phyloP scores from a whole-genome alignment of 2,888 invertebrate genomes.

The Halocaridina rubra region DNA sequence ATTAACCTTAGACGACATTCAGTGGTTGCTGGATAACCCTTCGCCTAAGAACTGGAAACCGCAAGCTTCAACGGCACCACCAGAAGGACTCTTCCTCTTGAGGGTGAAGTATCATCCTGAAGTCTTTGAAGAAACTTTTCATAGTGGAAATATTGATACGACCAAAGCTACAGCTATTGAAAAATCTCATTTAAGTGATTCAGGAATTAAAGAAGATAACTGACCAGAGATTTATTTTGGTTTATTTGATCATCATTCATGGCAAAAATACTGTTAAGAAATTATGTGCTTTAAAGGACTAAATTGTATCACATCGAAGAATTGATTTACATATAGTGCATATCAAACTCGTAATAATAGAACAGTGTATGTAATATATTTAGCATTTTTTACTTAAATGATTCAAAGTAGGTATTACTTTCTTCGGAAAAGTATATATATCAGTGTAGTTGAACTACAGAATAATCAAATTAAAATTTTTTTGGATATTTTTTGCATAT shows the following conservation, averaged over 20 bases:
- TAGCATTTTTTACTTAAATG: too few relatives aligned
- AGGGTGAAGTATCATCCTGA: conserved; percentile 32
- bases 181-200: background rate
- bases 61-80: conserved; percentile 71
- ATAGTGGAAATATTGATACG: background rate
- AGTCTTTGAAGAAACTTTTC: background rate
- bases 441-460: too few relatives aligned
- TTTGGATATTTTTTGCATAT: too few relatives aligned
- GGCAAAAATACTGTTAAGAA: background rate
- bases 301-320: too few relatives aligned
- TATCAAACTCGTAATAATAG: too few relatives aligned
- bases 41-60: conserved; percentile 74
- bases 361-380: too few relatives aligned
- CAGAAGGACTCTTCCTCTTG: conserved; percentile 79
- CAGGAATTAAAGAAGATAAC: background rate
- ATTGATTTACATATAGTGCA: too few relatives aligned
- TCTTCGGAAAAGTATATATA: too few relatives aligned
- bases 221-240: background rate
- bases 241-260: background rate
- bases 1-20: conserved; percentile 76
- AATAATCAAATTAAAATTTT: too few relatives aligned
- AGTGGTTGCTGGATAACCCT: conserved; percentile 83
- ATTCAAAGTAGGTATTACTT: too few relatives aligned
- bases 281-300: background rate
- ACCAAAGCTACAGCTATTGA: too few relatives aligned